Conservation (phyloP, 2,888 invertebrate species). For the Myathropa florea region DNA sequence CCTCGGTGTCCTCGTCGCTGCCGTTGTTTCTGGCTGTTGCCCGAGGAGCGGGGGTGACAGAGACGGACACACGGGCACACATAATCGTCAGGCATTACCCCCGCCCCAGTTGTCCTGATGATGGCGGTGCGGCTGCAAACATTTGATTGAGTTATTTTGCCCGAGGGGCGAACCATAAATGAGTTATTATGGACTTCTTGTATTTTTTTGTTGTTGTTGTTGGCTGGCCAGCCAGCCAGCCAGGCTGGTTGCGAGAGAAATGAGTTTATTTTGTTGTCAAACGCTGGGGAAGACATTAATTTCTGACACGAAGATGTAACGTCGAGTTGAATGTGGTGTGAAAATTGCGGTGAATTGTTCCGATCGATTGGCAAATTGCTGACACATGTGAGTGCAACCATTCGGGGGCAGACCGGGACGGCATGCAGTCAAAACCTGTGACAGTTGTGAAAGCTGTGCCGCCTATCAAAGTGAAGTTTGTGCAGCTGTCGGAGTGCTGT, state of each 20-base stretch:
- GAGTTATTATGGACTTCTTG: conserved; percentile 66
- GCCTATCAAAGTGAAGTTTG: neutral
- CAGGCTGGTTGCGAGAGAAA: neutral
- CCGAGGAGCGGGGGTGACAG: neutral
- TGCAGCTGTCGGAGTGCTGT: neutral
- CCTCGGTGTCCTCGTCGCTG: neutral
- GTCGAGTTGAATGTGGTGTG: neutral
- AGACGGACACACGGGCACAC: conserved; percentile 1
- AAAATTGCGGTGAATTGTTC: neutral
- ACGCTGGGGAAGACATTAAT: conserved; percentile 36
- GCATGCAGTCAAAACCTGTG: neutral
- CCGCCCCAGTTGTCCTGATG: neutral
- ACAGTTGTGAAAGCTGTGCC: neutral
- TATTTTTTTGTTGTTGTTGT: conserved; percentile 15
- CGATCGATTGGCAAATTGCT: neutral
- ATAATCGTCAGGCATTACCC: conserved; percentile 43
- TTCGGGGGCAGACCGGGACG: neutral
- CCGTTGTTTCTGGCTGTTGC: too few species aligned
- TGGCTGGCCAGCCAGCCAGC: neutral
- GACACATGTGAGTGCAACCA: neutral
- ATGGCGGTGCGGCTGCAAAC: neutral
- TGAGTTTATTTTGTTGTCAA: conserved; percentile 53
- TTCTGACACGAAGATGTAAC: conserved; percentile 47
- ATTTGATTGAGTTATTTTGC: conserved; percentile 70
- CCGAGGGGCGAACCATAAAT: conserved; percentile 59